Conservation (phyloP, 2,888 invertebrate genomes). For the Macaria notata region DNA sequence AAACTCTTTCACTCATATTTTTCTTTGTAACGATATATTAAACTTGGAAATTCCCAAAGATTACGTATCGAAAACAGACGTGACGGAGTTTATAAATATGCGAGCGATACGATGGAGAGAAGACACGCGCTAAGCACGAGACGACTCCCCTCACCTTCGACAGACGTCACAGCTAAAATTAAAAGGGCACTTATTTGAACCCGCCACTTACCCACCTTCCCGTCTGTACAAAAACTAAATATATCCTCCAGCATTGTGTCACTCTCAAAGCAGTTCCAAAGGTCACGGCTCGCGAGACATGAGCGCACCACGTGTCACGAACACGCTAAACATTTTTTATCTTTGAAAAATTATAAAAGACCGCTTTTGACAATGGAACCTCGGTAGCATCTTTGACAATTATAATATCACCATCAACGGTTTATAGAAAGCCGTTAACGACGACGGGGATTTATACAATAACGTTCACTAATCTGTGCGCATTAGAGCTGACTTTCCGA, state of each 20-base stretch:
- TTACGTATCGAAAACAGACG: constrained; percentile 23
- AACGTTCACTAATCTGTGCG: constrained; percentile 50
- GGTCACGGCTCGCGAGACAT: constrained; percentile 72
- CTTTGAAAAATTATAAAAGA: constrained; percentile 79
- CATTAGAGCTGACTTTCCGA: constrained; percentile 53
- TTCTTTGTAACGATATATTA: constrained; percentile 49
- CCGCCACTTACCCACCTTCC: constrained; percentile 80
- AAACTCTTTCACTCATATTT: constrained; percentile 44
- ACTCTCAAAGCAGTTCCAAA: constrained; percentile 79
- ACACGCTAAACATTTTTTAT: constrained; percentile 82
- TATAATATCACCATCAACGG: constrained; percentile 69
- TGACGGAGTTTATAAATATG: constrained; percentile 50
- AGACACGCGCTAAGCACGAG: constrained; percentile 75
- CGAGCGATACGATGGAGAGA: constrained; percentile 45
- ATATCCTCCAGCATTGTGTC: constrained; percentile 77
- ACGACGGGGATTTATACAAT: constrained; percentile 38
- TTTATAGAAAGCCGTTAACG: constrained; percentile 53
- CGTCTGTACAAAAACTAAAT: constrained; percentile 76
- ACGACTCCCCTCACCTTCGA: constrained; percentile 74
- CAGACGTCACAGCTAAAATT: constrained; percentile 79
- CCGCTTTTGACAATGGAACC: constrained; percentile 72
- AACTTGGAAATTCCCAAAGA: constrained; percentile 42
- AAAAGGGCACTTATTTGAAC: constrained; percentile 78
- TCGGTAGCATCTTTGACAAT: constrained; percentile 83
- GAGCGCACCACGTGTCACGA: constrained; percentile 78